phyloP scores from a whole-genome alignment of 1,140 invertebrate genomes.

The Trichomalopsis sarcophagae region DNA sequence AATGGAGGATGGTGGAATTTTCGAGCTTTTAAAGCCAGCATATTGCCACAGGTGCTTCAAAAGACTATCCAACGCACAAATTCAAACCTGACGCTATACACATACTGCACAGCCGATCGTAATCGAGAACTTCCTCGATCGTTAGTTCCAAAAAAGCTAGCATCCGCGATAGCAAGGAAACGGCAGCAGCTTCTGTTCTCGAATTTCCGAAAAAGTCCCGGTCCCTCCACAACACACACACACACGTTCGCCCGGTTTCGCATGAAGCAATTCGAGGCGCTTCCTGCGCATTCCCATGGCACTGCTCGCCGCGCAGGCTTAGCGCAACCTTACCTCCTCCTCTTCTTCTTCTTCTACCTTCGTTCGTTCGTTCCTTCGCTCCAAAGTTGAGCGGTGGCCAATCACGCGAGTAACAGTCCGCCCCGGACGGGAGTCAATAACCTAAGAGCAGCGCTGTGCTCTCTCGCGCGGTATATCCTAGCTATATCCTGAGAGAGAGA shows the following conservation, averaged over 20 bases:
- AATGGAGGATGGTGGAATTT: too few species aligned
- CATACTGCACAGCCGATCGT: neutral
- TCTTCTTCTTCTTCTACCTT: slow-evolving; percentile 12
- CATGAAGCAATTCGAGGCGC: slow-evolving; percentile 35
- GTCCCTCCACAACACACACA: neutral
- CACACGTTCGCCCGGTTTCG: neutral
- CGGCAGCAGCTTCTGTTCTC: neutral
- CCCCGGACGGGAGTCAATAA: slow-evolving; percentile 44
- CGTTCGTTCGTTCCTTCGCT: slow-evolving; percentile 14
- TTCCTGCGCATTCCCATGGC: slow-evolving; percentile 37
- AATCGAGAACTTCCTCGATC: neutral
- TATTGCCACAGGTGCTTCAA: too few species aligned
- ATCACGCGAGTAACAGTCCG: slow-evolving; percentile 49
- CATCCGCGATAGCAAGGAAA: neutral
- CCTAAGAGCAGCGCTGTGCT: slow-evolving; percentile 10
- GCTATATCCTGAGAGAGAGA: neutral
- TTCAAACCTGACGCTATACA: too few species aligned
- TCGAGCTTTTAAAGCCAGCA: too few species aligned
- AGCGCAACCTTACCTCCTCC: slow-evolving; percentile 40
- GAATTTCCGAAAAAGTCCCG: slow-evolving; percentile 30
- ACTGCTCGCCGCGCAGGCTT: neutral
- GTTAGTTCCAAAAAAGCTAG: neutral
- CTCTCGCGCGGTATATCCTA: too few species aligned
- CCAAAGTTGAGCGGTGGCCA: slow-evolving; percentile 46
- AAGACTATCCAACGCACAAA: too few species aligned